phyloP scores from a whole-genome alignment of 2,113 vertebrate species.

The Aegypius monachus region DNA sequence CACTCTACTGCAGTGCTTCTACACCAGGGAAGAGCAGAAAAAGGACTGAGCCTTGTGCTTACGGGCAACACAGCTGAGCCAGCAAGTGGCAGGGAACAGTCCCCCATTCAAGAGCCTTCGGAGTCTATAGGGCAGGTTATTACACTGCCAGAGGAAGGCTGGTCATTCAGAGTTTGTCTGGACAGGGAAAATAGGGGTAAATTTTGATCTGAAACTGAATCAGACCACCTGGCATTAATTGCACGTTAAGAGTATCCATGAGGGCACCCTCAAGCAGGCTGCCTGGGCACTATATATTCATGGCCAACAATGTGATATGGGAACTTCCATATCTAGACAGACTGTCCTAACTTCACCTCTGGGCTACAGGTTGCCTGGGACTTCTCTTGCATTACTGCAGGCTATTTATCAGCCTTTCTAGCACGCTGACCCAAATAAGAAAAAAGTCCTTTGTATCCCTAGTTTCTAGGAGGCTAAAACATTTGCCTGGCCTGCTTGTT shows the following conservation, averaged over 20 bases:
- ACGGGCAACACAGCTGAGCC: rapidly evolving
- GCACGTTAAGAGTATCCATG: not conserved
- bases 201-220: not conserved
- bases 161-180: not conserved
- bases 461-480: not conserved
- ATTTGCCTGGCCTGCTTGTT: not conserved
- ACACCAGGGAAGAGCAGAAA: not conserved
- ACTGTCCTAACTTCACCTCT: not conserved
- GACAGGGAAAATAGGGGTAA: not conserved
- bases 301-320: not conserved
- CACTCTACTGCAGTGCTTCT: not conserved
- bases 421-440: not conserved
- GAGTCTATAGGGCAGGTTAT: not conserved
- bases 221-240: not conserved
- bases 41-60: not conserved
- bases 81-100: rapidly evolving
- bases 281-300: not conserved
- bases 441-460: not conserved
- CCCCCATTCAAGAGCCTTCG: not conserved
- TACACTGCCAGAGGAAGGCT: not conserved
- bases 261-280: not conserved
- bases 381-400: not conserved
- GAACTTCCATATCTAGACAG: not conserved
- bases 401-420: not conserved
- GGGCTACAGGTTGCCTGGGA: not conserved